Evolutionary conservation across 2,797 vertebrate genomes (phyloP).

Genomic region (Myotis daubentonii): DNA sequence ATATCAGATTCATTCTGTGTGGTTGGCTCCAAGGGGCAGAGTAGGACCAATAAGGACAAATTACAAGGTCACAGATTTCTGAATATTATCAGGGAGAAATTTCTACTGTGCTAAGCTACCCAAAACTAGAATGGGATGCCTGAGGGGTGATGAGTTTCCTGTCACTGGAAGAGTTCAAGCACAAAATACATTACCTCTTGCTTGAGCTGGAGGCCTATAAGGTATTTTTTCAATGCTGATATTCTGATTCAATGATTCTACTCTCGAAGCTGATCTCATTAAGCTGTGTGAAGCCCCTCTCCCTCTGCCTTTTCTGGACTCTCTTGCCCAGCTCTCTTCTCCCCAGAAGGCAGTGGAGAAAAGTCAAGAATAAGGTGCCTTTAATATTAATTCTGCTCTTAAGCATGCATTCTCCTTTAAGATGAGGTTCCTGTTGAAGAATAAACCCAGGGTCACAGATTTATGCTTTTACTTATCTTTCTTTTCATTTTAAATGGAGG

Average conservation of each 20-base stretch:
- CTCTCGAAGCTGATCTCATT: neutral
- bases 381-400: slow-evolving; percentile 14
- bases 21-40: neutral
- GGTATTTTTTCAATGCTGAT: neutral
- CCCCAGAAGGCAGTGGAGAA: neutral
- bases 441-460: slow-evolving; percentile 28
- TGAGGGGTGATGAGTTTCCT: neutral
- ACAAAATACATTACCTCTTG: neutral
- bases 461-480: slow-evolving; percentile 45
- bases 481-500: slow-evolving; percentile 52
- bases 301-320: neutral
- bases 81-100: neutral
- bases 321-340: neutral
- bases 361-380: neutral
- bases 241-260: neutral
- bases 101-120: neutral
- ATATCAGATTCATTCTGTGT: slow-evolving; percentile 8
- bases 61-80: neutral
- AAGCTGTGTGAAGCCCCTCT: neutral
- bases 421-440: slow-evolving; percentile 32
- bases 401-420: slow-evolving; percentile 6
- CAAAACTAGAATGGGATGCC: neutral
- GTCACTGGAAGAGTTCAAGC: neutral
- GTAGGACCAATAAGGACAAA: neutral
- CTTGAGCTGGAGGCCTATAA: neutral